Conservation (phyloP, 2,113 vertebrate species). For the Saccopteryx bilineata region DNA sequence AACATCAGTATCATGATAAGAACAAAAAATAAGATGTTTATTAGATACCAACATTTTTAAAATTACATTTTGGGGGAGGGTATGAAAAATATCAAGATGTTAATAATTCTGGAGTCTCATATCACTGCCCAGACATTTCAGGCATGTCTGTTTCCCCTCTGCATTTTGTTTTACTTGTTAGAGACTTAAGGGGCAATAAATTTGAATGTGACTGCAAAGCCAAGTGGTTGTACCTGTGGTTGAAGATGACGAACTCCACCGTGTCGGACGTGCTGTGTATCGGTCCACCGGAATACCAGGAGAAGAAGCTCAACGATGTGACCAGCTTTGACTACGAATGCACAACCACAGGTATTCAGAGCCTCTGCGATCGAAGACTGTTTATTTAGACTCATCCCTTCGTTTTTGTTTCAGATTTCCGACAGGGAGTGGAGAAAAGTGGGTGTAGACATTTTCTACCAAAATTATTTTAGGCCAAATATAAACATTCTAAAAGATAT, state of each 20-base stretch:
- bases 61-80: background rate
- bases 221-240: constrained; percentile 98
- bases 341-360: constrained; percentile 93
- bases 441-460: background rate
- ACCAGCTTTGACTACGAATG: constrained; percentile 95
- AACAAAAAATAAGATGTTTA: background rate
- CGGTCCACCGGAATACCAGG: constrained; percentile 96
- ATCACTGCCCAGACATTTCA: constrained; percentile 73
- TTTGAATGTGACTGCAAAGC: constrained; percentile 98
- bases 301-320: constrained; percentile 96
- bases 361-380: constrained; percentile 31
- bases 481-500: constrained; percentile 58
- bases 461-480: constrained; percentile 8
- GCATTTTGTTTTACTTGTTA: constrained; percentile 82
- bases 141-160: constrained; percentile 79
- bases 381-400: background rate
- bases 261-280: constrained; percentile 96
- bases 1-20: background rate
- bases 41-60: background rate
- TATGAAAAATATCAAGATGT: constrained; percentile 73
- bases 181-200: constrained; percentile 97
- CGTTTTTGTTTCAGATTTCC: constrained; percentile 10
- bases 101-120: constrained; percentile 68
- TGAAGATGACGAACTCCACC: constrained; percentile 98
- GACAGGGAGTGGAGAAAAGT: constrained; percentile 55